These are phyloP conservation scores for Agelas oroides DNA, from an alignment of 37 sponge, comb jelly and placozoan species.

Conservation along the genomic window DNA sequence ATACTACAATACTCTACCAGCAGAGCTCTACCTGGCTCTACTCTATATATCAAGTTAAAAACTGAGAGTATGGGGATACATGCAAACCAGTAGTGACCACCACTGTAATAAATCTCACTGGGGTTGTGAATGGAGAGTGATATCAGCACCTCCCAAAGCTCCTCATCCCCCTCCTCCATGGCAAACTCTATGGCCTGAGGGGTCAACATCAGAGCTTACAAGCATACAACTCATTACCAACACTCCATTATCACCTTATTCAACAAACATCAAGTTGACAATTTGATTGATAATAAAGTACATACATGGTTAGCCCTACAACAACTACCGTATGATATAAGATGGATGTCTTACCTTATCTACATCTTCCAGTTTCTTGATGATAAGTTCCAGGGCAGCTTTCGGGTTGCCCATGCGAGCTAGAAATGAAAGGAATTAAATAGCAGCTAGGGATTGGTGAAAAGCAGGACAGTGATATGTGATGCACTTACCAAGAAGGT, in stretches of 20 bases:
- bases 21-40: no score
- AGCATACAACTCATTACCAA: background rate
- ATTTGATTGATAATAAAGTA: no score
- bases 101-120: conserved; percentile 13
- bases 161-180: conserved; percentile 92
- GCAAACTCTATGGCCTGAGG: conserved; percentile 89
- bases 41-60: no score
- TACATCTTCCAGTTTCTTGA: conserved; percentile 79
- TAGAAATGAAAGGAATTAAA: background rate
- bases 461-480: background rate
- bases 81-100: no score
- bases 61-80: no score
- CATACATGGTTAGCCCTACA: no score
- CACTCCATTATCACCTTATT: background rate
- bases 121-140: conserved; percentile 24
- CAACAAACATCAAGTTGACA: no score
- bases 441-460: background rate
- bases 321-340: no score
- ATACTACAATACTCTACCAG: no score
- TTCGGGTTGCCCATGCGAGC: conserved; percentile 91
- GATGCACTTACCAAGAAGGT: conserved; percentile 62
- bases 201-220: no score
- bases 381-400: conserved; percentile 78
- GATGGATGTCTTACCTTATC: conserved; percentile 46
- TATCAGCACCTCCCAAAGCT: conserved; percentile 92